These are phyloP conservation scores for Meiosimyza platycephala DNA, from an alignment of 2,888 invertebrate genomes.

Conservation along the genomic window DNA sequence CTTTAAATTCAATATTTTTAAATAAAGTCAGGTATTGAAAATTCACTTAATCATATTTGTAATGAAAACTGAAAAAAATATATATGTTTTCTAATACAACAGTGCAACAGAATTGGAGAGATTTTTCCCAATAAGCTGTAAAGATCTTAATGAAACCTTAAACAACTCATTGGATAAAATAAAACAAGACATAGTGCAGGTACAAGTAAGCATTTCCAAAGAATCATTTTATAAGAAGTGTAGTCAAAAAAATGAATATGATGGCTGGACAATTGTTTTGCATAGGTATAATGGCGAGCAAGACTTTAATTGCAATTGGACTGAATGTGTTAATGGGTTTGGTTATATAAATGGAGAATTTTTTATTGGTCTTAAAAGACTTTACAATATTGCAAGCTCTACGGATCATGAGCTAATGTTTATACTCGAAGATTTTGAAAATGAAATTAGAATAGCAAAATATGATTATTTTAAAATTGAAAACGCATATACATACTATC, in stretches of 20 bases:
- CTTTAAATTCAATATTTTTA: too few relatives aligned
- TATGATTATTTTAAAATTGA: conserved; percentile 74
- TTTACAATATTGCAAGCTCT: conserved; percentile 65
- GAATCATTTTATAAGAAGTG: too few relatives aligned
- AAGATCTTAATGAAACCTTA: too few relatives aligned
- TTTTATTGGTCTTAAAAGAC: conserved; percentile 75
- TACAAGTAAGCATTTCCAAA: too few relatives aligned
- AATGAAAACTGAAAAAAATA: too few relatives aligned
- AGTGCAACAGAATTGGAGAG: too few relatives aligned
- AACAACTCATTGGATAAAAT: too few relatives aligned
- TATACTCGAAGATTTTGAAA: conserved; percentile 72
- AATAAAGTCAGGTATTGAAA: too few relatives aligned
- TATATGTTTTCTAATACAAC: too few relatives aligned
- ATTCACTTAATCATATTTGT: too few relatives aligned
- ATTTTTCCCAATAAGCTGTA: too few relatives aligned
- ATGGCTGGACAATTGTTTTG: conserved; percentile 69
- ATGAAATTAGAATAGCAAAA: conserved; percentile 69
- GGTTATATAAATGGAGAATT: conserved; percentile 75
- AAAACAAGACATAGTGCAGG: too few relatives aligned
- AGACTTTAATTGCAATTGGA: conserved; percentile 73
- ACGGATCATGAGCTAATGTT: conserved; percentile 70
- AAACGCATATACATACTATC: conserved; percentile 73
- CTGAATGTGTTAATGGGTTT: conserved; percentile 74
- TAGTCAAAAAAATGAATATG: background rate
- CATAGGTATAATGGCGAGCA: conserved; percentile 73